Percentiles rank a stretch among this genome's conserved stretches.
Conservation (phyloP, 2,888 invertebrate species). For the Caenorhabditis sp. region DNA sequence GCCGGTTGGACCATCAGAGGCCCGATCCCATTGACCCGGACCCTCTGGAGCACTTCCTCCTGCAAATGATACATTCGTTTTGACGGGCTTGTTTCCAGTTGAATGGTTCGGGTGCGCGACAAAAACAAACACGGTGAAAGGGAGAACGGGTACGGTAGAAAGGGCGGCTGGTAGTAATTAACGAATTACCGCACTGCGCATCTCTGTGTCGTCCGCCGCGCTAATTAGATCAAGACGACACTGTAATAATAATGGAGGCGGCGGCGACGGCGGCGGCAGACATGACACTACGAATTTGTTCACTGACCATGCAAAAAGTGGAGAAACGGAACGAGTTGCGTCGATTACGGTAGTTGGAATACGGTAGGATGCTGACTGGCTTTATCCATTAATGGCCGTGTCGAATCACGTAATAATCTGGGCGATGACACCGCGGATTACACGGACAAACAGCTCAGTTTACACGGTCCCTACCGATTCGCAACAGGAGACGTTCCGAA, state of each 20-base stretch:
- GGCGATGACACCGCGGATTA: slow-evolving; percentile 8
- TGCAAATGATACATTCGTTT: slow-evolving; percentile 56
- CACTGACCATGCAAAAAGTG: slow-evolving; percentile 53
- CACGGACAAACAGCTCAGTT: slow-evolving; percentile 32
- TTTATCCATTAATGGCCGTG: slow-evolving; percentile 10
- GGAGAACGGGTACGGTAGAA: background rate
- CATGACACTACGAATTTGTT: slow-evolving; percentile 41
- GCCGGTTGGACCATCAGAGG: slow-evolving; percentile 95
- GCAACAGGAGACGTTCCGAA: background rate
- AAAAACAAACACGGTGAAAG: slow-evolving; percentile 29
- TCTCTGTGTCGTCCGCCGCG: slow-evolving; percentile 20
- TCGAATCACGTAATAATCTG: slow-evolving; percentile 29
- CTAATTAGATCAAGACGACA: slow-evolving; percentile 56
- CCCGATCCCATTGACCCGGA: slow-evolving; percentile 89
- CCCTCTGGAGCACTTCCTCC: slow-evolving; percentile 77
- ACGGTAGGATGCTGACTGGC: background rate
- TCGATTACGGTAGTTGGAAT: slow-evolving; percentile 24
- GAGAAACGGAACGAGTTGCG: slow-evolving; percentile 24
- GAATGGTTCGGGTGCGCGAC: slow-evolving; percentile 24
- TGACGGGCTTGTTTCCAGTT: slow-evolving; percentile 12
- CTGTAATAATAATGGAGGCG: slow-evolving; percentile 51
- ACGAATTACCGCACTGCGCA: slow-evolving; percentile 52
- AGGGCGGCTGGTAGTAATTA: slow-evolving; percentile 44
- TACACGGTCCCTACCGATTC: slow-evolving; percentile 8
- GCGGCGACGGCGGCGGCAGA: slow-evolving; percentile 2